Evolutionary conservation across 2,888 invertebrate species (phyloP).

Genomic region (Philonicus albiceps): DNA sequence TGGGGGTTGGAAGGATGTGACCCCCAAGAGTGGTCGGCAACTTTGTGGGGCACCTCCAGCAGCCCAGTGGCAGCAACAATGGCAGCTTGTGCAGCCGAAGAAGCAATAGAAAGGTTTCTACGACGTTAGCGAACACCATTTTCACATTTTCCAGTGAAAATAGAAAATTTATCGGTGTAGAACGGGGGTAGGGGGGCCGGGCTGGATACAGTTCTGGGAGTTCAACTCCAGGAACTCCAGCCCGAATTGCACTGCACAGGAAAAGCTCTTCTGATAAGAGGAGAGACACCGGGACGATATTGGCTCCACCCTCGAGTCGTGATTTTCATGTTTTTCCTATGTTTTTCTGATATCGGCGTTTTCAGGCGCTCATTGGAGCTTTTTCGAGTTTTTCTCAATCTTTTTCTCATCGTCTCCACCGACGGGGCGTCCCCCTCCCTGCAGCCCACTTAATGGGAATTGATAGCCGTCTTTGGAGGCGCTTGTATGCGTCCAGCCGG

Average conservation of each 20-base stretch:
- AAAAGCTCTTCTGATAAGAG: slow-evolving; percentile 46
- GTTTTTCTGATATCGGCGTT: slow-evolving; percentile 41
- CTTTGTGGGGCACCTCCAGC: background rate
- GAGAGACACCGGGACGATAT: slow-evolving; percentile 37
- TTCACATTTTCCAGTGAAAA: slow-evolving; percentile 28
- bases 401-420: background rate
- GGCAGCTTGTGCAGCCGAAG: background rate
- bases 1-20: background rate
- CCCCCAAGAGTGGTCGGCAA: background rate
- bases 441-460: slow-evolving; percentile 6
- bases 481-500: background rate
- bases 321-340: slow-evolving; percentile 42
- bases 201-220: background rate
- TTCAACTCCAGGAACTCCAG: background rate
- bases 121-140: slow-evolving; percentile 14
- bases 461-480: slow-evolving; percentile 15
- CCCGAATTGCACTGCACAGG: background rate
- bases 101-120: background rate
- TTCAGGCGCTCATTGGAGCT: slow-evolving; percentile 41
- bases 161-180: slow-evolving; percentile 28
- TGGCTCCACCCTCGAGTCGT: slow-evolving; percentile 45
- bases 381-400: slow-evolving; percentile 23
- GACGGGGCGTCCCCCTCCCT: background rate
- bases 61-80: background rate
- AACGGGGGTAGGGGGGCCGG: background rate